Conservation (phyloP, 2,797 vertebrate genomes). For the Eutrigla gurnardus region DNA sequence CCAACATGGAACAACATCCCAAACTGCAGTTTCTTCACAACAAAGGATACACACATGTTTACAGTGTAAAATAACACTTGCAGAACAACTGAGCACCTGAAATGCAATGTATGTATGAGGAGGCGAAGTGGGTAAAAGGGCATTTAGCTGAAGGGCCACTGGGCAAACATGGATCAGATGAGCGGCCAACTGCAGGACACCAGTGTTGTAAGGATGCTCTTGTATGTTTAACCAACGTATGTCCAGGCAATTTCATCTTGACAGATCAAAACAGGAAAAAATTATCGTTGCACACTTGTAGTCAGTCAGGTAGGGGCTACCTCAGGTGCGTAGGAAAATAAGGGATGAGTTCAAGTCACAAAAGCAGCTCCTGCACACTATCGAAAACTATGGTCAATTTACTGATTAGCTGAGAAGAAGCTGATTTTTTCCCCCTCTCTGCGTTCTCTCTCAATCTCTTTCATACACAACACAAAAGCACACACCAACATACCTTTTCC, state of each 20-base stretch:
- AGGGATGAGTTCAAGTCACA: neutral
- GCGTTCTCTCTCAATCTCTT: neutral
- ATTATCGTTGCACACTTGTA: constrained; percentile 2
- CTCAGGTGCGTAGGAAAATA: neutral
- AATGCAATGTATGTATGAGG: constrained; percentile 38
- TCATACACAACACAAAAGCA: neutral
- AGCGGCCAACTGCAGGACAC: constrained; percentile 13
- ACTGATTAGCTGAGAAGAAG: neutral
- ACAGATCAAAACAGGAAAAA: constrained; percentile 5
- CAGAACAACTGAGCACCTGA: constrained; percentile 30
- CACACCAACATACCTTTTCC: neutral
- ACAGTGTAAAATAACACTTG: constrained; percentile 38
- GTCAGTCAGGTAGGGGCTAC: neutral
- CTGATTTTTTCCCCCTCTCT: neutral
- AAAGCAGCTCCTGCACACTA: neutral
- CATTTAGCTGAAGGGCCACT: constrained; percentile 37
- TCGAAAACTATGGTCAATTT: neutral
- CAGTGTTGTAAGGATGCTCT: constrained; percentile 4
- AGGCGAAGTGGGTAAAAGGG: constrained; percentile 25
- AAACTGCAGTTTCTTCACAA: constrained; percentile 28
- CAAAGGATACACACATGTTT: constrained; percentile 47
- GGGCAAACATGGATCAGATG: constrained; percentile 33
- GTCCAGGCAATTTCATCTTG: constrained; percentile 1
- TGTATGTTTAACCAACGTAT: constrained; percentile 9
- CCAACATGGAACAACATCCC: constrained; percentile 50